Percentiles rank a stretch among this genome's conserved stretches.
Evolutionary conservation across 1,140 invertebrate genomes (phyloP).

Genomic region (Bombus ignitus): DNA sequence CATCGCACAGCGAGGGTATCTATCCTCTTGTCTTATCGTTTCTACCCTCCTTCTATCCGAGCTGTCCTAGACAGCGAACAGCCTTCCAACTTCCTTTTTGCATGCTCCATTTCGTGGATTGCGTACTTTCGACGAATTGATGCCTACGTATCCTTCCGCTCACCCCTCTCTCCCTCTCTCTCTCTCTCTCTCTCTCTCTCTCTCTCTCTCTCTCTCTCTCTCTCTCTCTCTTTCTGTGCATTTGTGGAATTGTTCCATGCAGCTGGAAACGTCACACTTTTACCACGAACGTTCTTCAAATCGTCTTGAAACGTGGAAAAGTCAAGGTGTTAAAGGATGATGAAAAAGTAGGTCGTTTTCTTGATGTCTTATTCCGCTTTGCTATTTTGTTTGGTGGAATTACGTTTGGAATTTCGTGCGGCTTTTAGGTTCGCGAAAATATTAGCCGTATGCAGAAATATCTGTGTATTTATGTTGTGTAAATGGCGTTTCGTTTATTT

Average conservation of each 20-base stretch:
- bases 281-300: slow-evolving; percentile 5
- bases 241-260: slow-evolving; percentile 38
- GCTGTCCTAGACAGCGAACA: neutral
- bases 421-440: no score
- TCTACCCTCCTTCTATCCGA: neutral
- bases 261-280: neutral
- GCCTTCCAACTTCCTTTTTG: slow-evolving; percentile 46
- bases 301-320: slow-evolving; percentile 34
- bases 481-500: no score
- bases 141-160: slow-evolving; percentile 37
- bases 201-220: no score
- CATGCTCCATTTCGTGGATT: slow-evolving; percentile 70
- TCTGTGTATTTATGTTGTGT: no score
- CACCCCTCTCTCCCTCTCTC: no score
- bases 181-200: no score
- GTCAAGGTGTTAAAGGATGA: neutral
- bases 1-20: neutral
- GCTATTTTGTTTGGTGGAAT: neutral
- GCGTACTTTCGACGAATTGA: slow-evolving; percentile 66
- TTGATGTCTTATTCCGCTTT: neutral
- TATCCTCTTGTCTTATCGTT: slow-evolving; percentile 27
- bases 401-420: no score
- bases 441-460: no score
- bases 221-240: neutral
- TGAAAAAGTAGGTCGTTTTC: neutral